These are phyloP conservation scores for Eupithecia pulchellata DNA, from an alignment of 2,888 invertebrate species.

Conservation along the genomic window DNA sequence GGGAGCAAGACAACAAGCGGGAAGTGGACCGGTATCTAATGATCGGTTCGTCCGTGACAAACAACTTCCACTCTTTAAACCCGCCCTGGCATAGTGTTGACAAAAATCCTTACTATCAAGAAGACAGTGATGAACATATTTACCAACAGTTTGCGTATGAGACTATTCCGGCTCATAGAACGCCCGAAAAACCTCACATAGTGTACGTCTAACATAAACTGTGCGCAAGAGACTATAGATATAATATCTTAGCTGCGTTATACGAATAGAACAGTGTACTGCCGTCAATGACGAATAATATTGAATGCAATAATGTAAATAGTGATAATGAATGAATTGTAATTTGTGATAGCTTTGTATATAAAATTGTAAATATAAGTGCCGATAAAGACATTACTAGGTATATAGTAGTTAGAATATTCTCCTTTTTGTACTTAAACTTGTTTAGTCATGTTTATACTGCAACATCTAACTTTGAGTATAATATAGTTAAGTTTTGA, in stretches of 20 bases:
- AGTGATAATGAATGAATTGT: slow-evolving; percentile 79
- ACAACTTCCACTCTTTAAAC: slow-evolving; percentile 81
- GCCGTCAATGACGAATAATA: slow-evolving; percentile 67
- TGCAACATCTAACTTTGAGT: slow-evolving; percentile 51
- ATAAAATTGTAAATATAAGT: slow-evolving; percentile 81
- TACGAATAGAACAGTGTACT: slow-evolving; percentile 62
- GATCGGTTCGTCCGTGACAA: slow-evolving; percentile 82
- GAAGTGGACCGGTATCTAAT: slow-evolving; percentile 82
- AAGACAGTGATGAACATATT: slow-evolving; percentile 81
- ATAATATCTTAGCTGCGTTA: slow-evolving; percentile 69
- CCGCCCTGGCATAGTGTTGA: slow-evolving; percentile 83
- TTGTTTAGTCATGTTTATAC: slow-evolving; percentile 68
- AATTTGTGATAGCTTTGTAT: slow-evolving; percentile 85
- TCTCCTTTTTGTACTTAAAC: slow-evolving; percentile 80
- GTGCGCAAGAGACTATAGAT: slow-evolving; percentile 74
- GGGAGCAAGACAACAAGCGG: slow-evolving; percentile 78
- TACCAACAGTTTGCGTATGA: slow-evolving; percentile 84
- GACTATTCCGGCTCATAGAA: slow-evolving; percentile 82
- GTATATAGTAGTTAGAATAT: slow-evolving; percentile 55
- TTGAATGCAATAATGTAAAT: slow-evolving; percentile 84
- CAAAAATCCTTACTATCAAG: slow-evolving; percentile 80
- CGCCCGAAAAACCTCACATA: slow-evolving; percentile 85
- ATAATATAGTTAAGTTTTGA: slow-evolving; percentile 59
- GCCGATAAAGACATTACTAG: slow-evolving; percentile 70
- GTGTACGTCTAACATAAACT: slow-evolving; percentile 85